Conservation (phyloP, 1,140 invertebrate species). For the Drosophila jambulina region DNA sequence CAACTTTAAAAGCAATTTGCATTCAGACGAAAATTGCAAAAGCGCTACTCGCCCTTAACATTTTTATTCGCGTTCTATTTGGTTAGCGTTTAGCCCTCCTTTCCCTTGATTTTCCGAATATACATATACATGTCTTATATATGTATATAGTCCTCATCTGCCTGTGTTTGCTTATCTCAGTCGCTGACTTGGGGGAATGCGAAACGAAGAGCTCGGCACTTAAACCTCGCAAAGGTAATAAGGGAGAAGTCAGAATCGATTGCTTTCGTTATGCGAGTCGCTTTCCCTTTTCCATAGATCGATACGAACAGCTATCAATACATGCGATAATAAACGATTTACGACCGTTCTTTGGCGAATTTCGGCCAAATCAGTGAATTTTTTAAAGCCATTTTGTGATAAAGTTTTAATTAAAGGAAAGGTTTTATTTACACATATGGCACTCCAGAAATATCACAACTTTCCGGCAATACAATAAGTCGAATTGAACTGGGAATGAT, state of each 20-base stretch:
- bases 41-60: conserved; percentile 43
- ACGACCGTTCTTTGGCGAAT: conserved; percentile 42
- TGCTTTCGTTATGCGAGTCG: conserved; percentile 16
- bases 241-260: conserved; percentile 36
- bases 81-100: conserved; percentile 50
- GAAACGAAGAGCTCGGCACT: conserved; percentile 37
- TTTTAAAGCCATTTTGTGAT: conserved; percentile 3
- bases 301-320: conserved; percentile 36
- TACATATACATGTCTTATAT: neutral
- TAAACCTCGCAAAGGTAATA: conserved; percentile 65
- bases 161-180: conserved; percentile 44
- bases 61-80: conserved; percentile 76
- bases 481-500: neutral
- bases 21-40: conserved; percentile 54
- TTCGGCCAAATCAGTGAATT: conserved; percentile 57
- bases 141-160: conserved; percentile 1
- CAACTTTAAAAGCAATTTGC: conserved; percentile 67
- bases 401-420: neutral
- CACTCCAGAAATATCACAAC: too few species aligned
- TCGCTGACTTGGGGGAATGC: conserved; percentile 19
- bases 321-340: conserved; percentile 53
- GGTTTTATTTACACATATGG: neutral
- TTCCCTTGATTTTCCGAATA: neutral
- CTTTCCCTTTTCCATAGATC: conserved; percentile 33
- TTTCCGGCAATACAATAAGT: neutral